A percentile compares a stretch with the other conserved stretches of the same genome.
phyloP scores from a whole-genome alignment of 2,888 invertebrate species.

The Coenonympha arcania region DNA sequence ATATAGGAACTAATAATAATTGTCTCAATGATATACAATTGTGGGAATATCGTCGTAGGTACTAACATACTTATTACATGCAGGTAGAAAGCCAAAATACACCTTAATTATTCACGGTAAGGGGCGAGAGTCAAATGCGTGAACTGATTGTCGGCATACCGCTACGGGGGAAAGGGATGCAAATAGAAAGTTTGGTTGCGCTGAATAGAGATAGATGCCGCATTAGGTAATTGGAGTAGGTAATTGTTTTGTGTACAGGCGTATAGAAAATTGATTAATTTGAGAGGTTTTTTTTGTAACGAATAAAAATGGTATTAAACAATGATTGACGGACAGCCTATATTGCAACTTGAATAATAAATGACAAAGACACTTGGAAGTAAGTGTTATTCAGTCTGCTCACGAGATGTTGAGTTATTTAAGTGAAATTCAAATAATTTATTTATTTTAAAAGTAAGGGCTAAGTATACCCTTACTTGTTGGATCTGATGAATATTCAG shows the following conservation, averaged over 20 bases:
- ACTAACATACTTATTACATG: neutral
- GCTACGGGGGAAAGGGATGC: conserved; percentile 14
- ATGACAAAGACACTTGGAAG: too few relatives aligned
- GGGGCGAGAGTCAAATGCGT: neutral
- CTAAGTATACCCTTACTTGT: too few relatives aligned
- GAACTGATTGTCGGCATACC: neutral
- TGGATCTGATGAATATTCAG: too few relatives aligned
- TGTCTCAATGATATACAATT: conserved; percentile 17
- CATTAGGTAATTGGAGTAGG: conserved; percentile 10
- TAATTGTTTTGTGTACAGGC: conserved; percentile 19
- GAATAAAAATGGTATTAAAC: too few relatives aligned
- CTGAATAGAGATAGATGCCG: conserved; percentile 12
- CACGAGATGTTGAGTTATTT: too few relatives aligned
- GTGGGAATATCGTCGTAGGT: conserved; percentile 8
- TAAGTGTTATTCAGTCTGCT: too few relatives aligned
- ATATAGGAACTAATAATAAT: neutral
- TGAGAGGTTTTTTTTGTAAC: too few relatives aligned
- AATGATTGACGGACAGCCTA: too few relatives aligned
- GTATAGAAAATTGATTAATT: too few relatives aligned
- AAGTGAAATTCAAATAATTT: too few relatives aligned
- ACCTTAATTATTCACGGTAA: neutral
- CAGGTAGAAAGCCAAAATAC: neutral
- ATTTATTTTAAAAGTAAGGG: too few relatives aligned
- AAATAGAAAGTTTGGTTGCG: conserved; percentile 2
- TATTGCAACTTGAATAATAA: neutral